Conservation (phyloP, 1,140 invertebrate genomes). For the Philopotamus ludificatus region DNA sequence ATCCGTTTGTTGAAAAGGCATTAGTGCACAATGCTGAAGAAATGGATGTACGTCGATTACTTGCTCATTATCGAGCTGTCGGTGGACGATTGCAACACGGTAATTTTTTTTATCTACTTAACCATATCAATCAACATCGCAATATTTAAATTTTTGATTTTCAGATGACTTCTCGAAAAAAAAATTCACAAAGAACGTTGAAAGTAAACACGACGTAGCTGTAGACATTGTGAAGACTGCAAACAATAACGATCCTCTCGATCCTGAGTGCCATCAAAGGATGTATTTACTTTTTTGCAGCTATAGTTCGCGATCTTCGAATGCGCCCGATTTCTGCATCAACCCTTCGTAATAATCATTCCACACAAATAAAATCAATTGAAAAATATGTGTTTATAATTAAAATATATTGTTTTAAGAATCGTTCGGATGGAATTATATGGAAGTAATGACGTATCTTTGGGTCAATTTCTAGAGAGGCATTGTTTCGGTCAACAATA, state of each 20-base stretch:
- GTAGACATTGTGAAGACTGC: constrained; percentile 22
- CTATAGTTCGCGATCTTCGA: constrained; percentile 77
- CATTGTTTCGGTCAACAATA: constrained; percentile 87
- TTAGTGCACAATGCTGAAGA: constrained; percentile 65
- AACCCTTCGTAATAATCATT: constrained; percentile 87
- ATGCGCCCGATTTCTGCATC: constrained; percentile 84
- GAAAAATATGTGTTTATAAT: neutral
- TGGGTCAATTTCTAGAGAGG: constrained; percentile 90
- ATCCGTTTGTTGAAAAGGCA: constrained; percentile 72
- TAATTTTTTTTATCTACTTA: constrained; percentile 33
- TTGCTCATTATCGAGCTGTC: constrained; percentile 84
- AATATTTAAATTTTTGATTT: constrained; percentile 1
- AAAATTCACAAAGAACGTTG: neutral
- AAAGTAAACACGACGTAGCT: neutral
- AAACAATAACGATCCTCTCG: constrained; percentile 70
- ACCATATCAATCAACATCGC: too few relatives aligned
- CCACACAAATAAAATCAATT: too few relatives aligned
- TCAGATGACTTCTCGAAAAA: constrained; percentile 12
- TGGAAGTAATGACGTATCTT: constrained; percentile 88
- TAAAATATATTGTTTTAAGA: constrained; percentile 53
- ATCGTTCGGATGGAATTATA: constrained; percentile 94
- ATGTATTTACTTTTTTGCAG: constrained; percentile 91
- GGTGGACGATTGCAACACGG: constrained; percentile 66
- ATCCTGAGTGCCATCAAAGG: constrained; percentile 84
- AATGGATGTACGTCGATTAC: constrained; percentile 65